Percentiles rank a stretch among this genome's conserved stretches.
Evolutionary conservation across 2,888 invertebrate species (phyloP).

Genomic region (Amphiduros pacificus): DNA sequence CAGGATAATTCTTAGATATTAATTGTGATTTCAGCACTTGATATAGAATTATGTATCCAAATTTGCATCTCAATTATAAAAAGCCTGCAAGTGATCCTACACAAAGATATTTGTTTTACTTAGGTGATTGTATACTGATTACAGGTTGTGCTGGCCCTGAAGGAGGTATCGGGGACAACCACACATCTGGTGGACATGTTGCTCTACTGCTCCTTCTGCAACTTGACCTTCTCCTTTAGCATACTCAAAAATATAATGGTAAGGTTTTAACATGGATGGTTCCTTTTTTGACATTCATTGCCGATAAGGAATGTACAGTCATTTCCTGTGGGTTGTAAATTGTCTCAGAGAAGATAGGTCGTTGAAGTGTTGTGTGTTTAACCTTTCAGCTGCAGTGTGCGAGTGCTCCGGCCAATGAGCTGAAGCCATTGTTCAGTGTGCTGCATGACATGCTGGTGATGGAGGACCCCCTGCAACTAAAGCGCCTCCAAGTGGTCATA

Average conservation of each 20-base stretch:
- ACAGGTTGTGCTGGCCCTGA: conserved; percentile 57
- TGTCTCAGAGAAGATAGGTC: too few relatives aligned
- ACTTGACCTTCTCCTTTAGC: conserved; percentile 50
- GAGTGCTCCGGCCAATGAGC: conserved; percentile 60
- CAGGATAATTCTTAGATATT: too few relatives aligned
- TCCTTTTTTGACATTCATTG: too few relatives aligned
- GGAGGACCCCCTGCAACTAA: conserved; percentile 57
- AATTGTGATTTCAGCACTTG: too few relatives aligned
- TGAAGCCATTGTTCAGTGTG: conserved; percentile 58
- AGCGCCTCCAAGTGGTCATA: conserved; percentile 56
- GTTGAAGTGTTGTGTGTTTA: not conserved
- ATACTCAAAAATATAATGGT: conserved; percentile 59
- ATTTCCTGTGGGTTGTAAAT: too few relatives aligned
- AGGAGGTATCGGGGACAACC: conserved; percentile 49
- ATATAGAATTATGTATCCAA: too few relatives aligned
- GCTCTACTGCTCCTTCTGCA: conserved; percentile 56
- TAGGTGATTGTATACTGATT: too few relatives aligned
- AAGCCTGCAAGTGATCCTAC: too few relatives aligned
- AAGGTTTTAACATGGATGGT: too few relatives aligned
- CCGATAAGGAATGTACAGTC: too few relatives aligned
- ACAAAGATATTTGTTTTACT: too few relatives aligned
- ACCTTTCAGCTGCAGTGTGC: conserved; percentile 57
- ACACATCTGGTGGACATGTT: conserved; percentile 56
- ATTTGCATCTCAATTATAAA: too few relatives aligned
- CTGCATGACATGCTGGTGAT: conserved; percentile 60